phyloP scores from a whole-genome alignment of 2,113 vertebrate species.

The Corythaixoides concolor region DNA sequence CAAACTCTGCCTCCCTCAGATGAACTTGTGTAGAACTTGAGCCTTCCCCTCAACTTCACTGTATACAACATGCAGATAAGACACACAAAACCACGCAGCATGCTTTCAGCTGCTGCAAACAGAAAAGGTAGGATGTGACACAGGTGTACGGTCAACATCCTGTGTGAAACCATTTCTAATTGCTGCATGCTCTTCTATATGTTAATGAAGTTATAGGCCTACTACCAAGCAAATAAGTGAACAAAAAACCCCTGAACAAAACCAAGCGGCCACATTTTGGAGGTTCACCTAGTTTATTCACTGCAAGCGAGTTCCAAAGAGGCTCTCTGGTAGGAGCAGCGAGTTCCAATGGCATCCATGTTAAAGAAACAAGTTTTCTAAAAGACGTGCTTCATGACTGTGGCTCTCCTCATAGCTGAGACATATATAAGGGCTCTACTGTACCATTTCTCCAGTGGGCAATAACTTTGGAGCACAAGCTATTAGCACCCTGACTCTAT shows the following conservation, averaged over 20 bases:
- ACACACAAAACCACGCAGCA: rapidly evolving
- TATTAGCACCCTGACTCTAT: neutral
- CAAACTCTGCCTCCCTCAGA: neutral
- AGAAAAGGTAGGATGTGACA: neutral
- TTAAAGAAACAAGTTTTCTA: neutral
- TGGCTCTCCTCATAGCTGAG: neutral
- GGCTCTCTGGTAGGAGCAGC: neutral
- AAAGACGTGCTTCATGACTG: neutral
- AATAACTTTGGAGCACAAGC: neutral
- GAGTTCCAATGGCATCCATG: neutral
- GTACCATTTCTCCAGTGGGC: neutral
- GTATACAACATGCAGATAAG: neutral
- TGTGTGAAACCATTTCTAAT: neutral
- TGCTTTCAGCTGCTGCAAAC: neutral
- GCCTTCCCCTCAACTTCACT: neutral
- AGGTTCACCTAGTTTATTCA: neutral
- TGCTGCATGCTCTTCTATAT: neutral
- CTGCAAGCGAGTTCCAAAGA: neutral
- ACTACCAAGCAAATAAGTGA: neutral
- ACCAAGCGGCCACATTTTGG: neutral
- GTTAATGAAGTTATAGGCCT: neutral
- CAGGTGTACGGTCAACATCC: neutral
- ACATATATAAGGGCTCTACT: neutral
- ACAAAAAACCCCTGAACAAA: neutral
- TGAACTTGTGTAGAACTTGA: neutral